A percentile compares a stretch with the other conserved stretches of the same genome.
Evolutionary conservation across 2,797 vertebrate species (phyloP).

Genomic region (Poecilia gillii): DNA sequence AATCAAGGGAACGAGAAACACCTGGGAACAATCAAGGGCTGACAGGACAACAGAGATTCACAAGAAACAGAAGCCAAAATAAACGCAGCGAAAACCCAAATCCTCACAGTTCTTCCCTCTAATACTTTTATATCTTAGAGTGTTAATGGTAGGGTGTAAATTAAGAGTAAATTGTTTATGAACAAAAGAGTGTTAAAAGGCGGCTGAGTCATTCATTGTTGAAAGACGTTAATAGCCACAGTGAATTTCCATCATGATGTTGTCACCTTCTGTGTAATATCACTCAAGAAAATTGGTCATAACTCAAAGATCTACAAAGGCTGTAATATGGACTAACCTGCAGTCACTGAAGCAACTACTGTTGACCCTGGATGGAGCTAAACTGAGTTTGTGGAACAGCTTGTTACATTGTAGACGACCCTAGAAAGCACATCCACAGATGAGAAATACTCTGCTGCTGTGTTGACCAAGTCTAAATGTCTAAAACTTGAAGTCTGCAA

Average conservation of each 20-base stretch:
- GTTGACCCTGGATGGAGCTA: slow-evolving; percentile 59
- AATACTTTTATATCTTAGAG: slow-evolving; percentile 12
- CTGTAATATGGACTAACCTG: not conserved
- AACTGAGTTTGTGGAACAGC: slow-evolving; percentile 46
- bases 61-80: no score
- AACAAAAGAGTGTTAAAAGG: slow-evolving; percentile 7
- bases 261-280: not conserved
- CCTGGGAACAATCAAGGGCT: no score
- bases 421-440: slow-evolving; percentile 54
- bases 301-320: slow-evolving; percentile 24
- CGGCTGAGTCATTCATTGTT: not conserved
- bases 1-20: no score
- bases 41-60: no score
- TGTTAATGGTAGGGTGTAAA: not conserved
- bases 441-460: slow-evolving; percentile 1
- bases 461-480: slow-evolving; percentile 15
- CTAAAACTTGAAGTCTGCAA: slow-evolving; percentile 21
- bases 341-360: slow-evolving; percentile 51
- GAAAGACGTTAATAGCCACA: slow-evolving; percentile 18
- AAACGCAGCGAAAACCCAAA: no score
- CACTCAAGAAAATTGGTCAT: slow-evolving; percentile 5
- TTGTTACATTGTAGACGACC: slow-evolving; percentile 33
- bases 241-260: slow-evolving; percentile 15
- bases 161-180: not conserved
- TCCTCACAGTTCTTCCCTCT: slow-evolving; percentile 18